Conservation (phyloP, 2,888 invertebrate genomes). For the Sclerodermus sp. region DNA sequence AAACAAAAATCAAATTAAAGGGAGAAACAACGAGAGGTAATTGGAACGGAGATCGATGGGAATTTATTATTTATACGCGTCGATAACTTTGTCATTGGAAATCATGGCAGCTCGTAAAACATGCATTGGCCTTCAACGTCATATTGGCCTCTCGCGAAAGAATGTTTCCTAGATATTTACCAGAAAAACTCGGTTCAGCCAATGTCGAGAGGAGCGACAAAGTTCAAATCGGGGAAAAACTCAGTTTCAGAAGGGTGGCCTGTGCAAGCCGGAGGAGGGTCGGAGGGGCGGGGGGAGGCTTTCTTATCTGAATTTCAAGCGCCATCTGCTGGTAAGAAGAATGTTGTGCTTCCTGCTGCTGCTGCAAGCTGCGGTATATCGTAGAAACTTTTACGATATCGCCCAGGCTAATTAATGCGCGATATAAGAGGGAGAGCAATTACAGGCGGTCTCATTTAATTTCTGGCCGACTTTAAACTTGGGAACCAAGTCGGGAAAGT, state of each 20-base stretch:
- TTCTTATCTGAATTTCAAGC: slow-evolving; percentile 32
- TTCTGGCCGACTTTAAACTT: slow-evolving; percentile 13
- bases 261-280: slow-evolving; percentile 4
- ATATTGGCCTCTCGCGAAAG: background rate
- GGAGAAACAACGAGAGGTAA: too few relatives aligned
- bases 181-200: slow-evolving; percentile 12
- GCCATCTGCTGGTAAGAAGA: slow-evolving; percentile 11
- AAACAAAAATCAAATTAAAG: too few relatives aligned
- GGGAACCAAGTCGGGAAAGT: slow-evolving; percentile 9
- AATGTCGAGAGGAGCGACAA: slow-evolving; percentile 13
- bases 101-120: slow-evolving; percentile 10
- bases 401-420: slow-evolving; percentile 39
- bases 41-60: too few relatives aligned
- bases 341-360: slow-evolving; percentile 7
- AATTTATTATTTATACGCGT: too few relatives aligned
- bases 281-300: slow-evolving; percentile 11
- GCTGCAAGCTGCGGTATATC: too few relatives aligned
- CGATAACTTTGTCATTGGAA: too few relatives aligned
- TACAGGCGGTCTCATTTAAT: slow-evolving; percentile 36
- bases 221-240: slow-evolving; percentile 3
- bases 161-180: slow-evolving; percentile 21
- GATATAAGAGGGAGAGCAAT: slow-evolving; percentile 37
- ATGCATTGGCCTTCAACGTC: slow-evolving; percentile 18
- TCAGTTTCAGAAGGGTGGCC: slow-evolving; percentile 10
- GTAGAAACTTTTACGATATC: slow-evolving; percentile 38